phyloP scores from a whole-genome alignment of 1,140 invertebrate genomes.

The Ruditapes philippinarum region DNA sequence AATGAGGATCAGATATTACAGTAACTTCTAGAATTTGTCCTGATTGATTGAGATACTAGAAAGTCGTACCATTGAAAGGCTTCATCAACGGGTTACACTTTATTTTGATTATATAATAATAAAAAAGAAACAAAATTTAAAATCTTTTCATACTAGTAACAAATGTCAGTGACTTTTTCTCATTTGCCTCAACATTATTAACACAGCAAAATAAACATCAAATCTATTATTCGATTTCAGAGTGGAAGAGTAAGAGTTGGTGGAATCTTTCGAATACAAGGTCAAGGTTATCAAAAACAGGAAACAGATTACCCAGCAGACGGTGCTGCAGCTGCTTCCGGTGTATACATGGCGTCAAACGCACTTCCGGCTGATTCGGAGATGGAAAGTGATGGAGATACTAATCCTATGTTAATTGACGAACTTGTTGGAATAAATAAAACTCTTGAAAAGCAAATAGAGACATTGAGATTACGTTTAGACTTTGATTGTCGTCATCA shows the following conservation, averaged over 20 bases:
- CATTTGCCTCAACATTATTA: too few relatives aligned
- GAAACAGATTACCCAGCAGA: background rate
- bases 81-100: too few relatives aligned
- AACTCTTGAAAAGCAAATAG: constrained; percentile 74
- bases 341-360: constrained; percentile 17
- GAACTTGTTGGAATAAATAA: constrained; percentile 69
- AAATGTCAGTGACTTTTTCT: too few relatives aligned
- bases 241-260: constrained; percentile 13
- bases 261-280: constrained; percentile 47
- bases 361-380: constrained; percentile 53
- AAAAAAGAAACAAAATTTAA: too few relatives aligned
- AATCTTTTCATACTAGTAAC: too few relatives aligned
- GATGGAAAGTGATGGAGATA: constrained; percentile 23
- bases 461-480: constrained; percentile 71
- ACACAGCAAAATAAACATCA: too few relatives aligned
- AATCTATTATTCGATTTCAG: too few relatives aligned
- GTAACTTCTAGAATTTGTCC: too few relatives aligned
- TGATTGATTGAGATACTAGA: too few relatives aligned
- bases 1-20: too few relatives aligned
- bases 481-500: constrained; percentile 74
- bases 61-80: too few relatives aligned
- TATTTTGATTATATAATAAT: too few relatives aligned
- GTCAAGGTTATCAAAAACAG: constrained; percentile 59
- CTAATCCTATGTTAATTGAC: constrained; percentile 39
- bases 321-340: constrained; percentile 24